phyloP scores from a whole-genome alignment of 2,888 invertebrate species.

The Busseola fusca region DNA sequence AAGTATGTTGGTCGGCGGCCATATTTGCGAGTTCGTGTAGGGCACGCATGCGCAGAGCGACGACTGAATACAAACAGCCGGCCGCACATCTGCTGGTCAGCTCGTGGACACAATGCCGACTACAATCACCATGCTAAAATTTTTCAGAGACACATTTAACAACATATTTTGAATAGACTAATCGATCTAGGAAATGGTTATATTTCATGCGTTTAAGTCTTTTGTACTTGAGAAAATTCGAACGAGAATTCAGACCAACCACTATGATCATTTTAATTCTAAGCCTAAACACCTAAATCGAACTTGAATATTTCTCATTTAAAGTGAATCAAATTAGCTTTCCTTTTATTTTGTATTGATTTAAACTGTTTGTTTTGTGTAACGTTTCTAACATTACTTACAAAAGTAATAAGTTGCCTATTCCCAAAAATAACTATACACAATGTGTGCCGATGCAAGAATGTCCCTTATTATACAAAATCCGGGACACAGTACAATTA shows the following conservation, averaged over 20 bases:
- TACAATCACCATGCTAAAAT: slow-evolving; percentile 63
- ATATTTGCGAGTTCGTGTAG: slow-evolving; percentile 74
- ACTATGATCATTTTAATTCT: background rate
- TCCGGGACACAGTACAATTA: slow-evolving; percentile 75
- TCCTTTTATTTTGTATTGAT: background rate
- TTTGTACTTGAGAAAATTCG: slow-evolving; percentile 43
- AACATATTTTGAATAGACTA: background rate
- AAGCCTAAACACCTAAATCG: background rate
- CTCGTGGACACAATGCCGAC: slow-evolving; percentile 85
- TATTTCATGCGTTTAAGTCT: slow-evolving; percentile 54
- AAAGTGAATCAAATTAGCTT: background rate
- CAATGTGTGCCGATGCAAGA: background rate
- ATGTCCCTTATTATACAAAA: slow-evolving; percentile 22
- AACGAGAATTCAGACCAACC: background rate
- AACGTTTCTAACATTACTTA: background rate
- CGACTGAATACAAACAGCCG: slow-evolving; percentile 82
- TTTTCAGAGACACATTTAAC: slow-evolving; percentile 26
- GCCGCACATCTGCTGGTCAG: slow-evolving; percentile 88
- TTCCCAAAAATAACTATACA: background rate
- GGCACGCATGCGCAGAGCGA: slow-evolving; percentile 81
- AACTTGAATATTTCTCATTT: background rate
- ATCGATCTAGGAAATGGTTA: background rate
- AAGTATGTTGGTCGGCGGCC: slow-evolving; percentile 69
- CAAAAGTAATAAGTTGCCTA: background rate
- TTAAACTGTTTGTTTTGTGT: background rate